These are phyloP conservation scores for Sarcophaga variegata DNA, from an alignment of 2,888 invertebrate genomes.

Conservation along the genomic window DNA sequence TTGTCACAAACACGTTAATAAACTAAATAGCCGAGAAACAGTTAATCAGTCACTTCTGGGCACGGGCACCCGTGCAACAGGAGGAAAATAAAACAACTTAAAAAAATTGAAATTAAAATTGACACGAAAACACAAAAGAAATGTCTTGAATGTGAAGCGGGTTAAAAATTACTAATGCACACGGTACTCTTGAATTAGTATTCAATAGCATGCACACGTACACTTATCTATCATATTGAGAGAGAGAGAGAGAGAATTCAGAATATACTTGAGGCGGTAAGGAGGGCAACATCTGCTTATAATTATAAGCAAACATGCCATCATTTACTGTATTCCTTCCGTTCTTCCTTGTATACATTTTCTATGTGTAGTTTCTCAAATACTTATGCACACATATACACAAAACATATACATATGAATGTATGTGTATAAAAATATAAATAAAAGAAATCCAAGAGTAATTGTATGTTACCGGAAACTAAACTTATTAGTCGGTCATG, in stretches of 20 bases:
- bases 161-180: conserved; percentile 20
- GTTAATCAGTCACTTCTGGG: background rate
- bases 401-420: conserved; percentile 17
- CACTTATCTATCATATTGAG: background rate
- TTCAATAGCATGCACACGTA: conserved; percentile 25
- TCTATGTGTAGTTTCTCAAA: background rate
- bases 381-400: conserved; percentile 4
- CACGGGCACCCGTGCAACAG: background rate
- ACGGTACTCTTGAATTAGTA: conserved; percentile 43
- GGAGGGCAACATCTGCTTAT: conserved; percentile 38
- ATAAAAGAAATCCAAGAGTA: background rate
- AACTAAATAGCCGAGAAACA: background rate
- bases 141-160: conserved; percentile 26
- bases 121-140: conserved; percentile 36
- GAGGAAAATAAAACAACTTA: background rate
- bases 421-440: background rate
- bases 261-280: background rate
- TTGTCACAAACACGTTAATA: background rate
- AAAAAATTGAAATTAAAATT: conserved; percentile 20
- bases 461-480: conserved; percentile 49
- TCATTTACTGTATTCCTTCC: conserved; percentile 66
- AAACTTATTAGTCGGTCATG: conserved; percentile 51
- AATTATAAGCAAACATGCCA: conserved; percentile 68
- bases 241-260: no score
- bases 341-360: background rate